A percentile compares a stretch with the other conserved stretches of the same genome.
phyloP scores from a whole-genome alignment of 2,888 invertebrate species.

The Teleogryllus oceanicus region DNA sequence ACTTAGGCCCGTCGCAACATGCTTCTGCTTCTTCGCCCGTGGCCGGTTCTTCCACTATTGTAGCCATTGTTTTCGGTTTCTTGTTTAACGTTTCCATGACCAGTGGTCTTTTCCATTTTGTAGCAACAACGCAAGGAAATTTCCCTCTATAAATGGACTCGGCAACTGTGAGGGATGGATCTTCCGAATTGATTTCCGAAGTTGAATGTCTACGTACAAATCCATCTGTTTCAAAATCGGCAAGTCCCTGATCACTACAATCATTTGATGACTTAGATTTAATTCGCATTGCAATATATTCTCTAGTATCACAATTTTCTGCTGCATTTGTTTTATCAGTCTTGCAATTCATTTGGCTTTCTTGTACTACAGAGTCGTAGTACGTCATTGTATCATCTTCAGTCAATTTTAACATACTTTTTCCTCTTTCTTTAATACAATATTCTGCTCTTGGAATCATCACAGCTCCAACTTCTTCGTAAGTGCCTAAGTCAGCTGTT shows the following conservation, averaged over 20 bases:
- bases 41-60: slow-evolving; percentile 66
- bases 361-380: slow-evolving; percentile 34
- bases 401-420: neutral
- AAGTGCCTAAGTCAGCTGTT: neutral
- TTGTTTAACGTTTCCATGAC: slow-evolving; percentile 27
- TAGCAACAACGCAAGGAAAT: neutral
- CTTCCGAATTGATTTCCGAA: slow-evolving; percentile 19
- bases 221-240: neutral
- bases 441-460: slow-evolving; percentile 29
- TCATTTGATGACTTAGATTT: neutral
- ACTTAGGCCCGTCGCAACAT: slow-evolving; percentile 55
- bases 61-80: slow-evolving; percentile 60
- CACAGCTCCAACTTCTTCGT: slow-evolving; percentile 18
- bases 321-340: neutral
- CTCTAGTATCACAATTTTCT: neutral
- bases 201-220: slow-evolving; percentile 20
- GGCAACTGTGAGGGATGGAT: neutral
- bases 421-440: slow-evolving; percentile 5
- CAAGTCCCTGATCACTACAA: neutral
- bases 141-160: neutral
- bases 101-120: slow-evolving; percentile 24
- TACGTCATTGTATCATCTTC: slow-evolving; percentile 23
- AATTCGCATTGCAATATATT: neutral
- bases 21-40: slow-evolving; percentile 53
- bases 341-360: slow-evolving; percentile 22